Base-by-base conservation (phyloP, 2,113 vertebrate species). In the Grallaria varia region DNA sequence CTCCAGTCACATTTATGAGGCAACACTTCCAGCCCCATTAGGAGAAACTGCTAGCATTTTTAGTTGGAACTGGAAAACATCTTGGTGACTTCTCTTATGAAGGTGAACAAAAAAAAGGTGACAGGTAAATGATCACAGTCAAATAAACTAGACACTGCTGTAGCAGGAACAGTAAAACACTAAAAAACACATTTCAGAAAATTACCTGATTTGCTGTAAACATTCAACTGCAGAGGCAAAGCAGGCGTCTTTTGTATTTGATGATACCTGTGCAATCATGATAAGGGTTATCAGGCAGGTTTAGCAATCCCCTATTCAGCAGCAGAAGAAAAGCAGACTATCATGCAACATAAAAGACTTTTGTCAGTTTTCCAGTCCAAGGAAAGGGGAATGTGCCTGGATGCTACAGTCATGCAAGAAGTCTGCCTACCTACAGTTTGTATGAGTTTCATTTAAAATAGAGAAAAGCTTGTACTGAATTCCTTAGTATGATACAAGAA, bases 201-300 rank as follows among this genome's bases (percentile, higher is more conserved):
- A 68, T 96, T 98, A 99, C 99, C 99, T 99, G 97, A 99, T 99
- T 96, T 99, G 99, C 95, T 99, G 99, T 44, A 99, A 97, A 39
- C 98, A 99, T 94, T 99, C 99, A 39, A 99, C 98, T 24, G 99
- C 99, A 40, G 99, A 99, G 56, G 99, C 98, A 94, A 99, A 99
- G 95, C 99, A 99, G 91, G 97, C 97, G 3, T 99, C 99, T 97
- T 99, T 99, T 45, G 98, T 99, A 93, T 93, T 98, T 79, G 99
- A 97, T 28, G 99, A 96, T 40, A 99, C 98, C 99, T 99, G 88
- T 37, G 75, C 19, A 81, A 76, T 92, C 28, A 94, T 25, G 58
- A 84, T 75, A 71, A 87, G 75, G 97, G 59, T 75, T 24, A 64
- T 77, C 25, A 75, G 24, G 20, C 37, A 79, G 30, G 39, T 58